Conservation (phyloP, 2,888 invertebrate species). For the Didymodactylos carnosus region DNA sequence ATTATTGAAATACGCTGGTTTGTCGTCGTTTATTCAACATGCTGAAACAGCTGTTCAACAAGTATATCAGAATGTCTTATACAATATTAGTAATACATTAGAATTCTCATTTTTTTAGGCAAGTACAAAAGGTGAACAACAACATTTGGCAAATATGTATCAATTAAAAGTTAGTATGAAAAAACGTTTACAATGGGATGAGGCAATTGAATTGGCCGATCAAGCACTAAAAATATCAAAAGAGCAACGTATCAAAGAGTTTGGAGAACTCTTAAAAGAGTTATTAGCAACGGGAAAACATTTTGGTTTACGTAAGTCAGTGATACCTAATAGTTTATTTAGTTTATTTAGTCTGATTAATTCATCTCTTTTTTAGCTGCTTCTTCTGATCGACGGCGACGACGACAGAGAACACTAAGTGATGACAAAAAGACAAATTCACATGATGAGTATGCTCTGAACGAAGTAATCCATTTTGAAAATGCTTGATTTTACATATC, state of each 20-base stretch:
- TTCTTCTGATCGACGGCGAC: too few species aligned
- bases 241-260: background rate
- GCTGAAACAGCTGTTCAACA: background rate
- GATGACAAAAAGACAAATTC: too few species aligned
- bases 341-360: too few species aligned
- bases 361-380: too few species aligned
- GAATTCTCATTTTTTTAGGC: too few species aligned
- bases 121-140: background rate
- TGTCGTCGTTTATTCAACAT: constrained; percentile 3
- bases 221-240: background rate
- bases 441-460: too few species aligned
- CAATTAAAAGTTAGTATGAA: constrained; percentile 4
- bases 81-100: constrained; percentile 3
- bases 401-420: too few species aligned
- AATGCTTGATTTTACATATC: too few species aligned
- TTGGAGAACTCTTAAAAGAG: background rate
- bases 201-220: background rate
- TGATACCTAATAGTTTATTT: too few species aligned
- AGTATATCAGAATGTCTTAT: background rate
- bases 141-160: constrained; percentile 3
- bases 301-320: too few species aligned
- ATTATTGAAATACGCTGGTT: constrained; percentile 5
- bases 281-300: too few species aligned
- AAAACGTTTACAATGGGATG: constrained; percentile 7
- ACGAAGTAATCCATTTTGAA: too few species aligned